phyloP scores from a whole-genome alignment of 2,113 vertebrate species.

The Platycercus adscitus region DNA sequence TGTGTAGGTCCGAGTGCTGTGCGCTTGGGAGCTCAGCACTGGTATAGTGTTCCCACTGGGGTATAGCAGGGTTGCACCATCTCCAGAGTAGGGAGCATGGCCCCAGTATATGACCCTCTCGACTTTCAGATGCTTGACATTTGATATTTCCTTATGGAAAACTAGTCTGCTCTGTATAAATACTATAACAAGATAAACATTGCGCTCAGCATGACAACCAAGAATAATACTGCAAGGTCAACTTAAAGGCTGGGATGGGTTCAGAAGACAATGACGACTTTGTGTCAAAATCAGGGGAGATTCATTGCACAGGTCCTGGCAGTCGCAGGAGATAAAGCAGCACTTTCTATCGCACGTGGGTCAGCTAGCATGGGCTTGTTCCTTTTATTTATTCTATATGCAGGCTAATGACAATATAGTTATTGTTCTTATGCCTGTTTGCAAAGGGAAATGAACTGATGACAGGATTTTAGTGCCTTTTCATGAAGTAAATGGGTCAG shows the following conservation, averaged over 20 bases:
- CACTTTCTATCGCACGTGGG: not conserved
- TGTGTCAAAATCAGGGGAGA: not conserved
- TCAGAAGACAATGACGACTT: conserved; percentile 30
- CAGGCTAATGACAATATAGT: conserved; percentile 39
- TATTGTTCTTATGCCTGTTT: conserved; percentile 56
- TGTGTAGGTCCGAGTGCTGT: not conserved
- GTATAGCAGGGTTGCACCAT: not conserved
- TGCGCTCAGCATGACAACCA: not conserved
- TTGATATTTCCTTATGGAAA: conserved; percentile 60
- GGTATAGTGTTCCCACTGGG: not conserved
- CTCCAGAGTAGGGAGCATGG: not conserved
- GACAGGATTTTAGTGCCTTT: conserved; percentile 26
- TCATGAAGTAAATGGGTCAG: not conserved
- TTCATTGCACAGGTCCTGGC: not conserved
- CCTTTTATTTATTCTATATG: conserved; percentile 36
- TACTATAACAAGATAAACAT: conserved; percentile 4
- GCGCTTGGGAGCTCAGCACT: not conserved
- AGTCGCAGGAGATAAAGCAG: not conserved
- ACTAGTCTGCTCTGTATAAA: not conserved
- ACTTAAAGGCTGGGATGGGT: not conserved
- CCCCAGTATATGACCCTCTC: not conserved
- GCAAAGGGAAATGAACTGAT: conserved; percentile 1
- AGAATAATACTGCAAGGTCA: conserved; percentile 24
- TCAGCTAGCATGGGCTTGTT: conserved; percentile 9
- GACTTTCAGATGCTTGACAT: conserved; percentile 54